phyloP scores from a whole-genome alignment of 2,797 vertebrate species.

The Botia almorhae region DNA sequence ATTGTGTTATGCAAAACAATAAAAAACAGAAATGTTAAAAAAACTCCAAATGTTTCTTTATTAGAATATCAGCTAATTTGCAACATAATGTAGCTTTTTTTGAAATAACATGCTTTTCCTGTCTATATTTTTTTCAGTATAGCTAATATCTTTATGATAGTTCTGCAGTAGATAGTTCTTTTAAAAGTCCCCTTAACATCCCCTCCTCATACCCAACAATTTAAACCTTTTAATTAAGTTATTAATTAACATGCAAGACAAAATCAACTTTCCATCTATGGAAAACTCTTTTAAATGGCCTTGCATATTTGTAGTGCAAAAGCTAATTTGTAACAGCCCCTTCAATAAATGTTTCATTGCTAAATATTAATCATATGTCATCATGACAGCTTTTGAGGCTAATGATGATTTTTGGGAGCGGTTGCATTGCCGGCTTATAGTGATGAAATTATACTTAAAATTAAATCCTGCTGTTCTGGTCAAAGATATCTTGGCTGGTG shows the following conservation, averaged over 20 bases:
- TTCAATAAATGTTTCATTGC: constrained; percentile 25
- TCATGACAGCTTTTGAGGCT: constrained; percentile 40
- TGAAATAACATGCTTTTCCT: too few species aligned
- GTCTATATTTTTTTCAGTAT: too few species aligned
- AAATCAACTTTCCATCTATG: not conserved
- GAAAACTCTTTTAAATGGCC: constrained; percentile 2
- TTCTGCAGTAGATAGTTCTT: too few species aligned
- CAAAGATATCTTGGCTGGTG: constrained; percentile 24
- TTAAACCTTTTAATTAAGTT: not conserved
- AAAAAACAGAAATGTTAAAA: too few species aligned
- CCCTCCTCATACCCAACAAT: not conserved
- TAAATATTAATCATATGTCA: constrained; percentile 36
- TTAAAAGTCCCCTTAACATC: too few species aligned
- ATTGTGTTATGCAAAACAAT: too few species aligned
- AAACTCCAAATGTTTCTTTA: too few species aligned
- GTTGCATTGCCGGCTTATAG: not conserved
- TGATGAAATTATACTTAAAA: constrained; percentile 37
- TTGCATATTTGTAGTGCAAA: constrained; percentile 16
- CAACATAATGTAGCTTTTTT: too few species aligned
- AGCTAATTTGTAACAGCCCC: constrained; percentile 19
- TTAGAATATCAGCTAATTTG: too few species aligned
- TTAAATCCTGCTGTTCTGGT: constrained; percentile 29
- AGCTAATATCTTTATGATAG: too few species aligned
- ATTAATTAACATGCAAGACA: not conserved
- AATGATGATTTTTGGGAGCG: constrained; percentile 25